Percentiles rank a stretch among this genome's conserved stretches.
phyloP scores from a whole-genome alignment of 2,113 vertebrate species.

The Ariopsis seemanni region DNA sequence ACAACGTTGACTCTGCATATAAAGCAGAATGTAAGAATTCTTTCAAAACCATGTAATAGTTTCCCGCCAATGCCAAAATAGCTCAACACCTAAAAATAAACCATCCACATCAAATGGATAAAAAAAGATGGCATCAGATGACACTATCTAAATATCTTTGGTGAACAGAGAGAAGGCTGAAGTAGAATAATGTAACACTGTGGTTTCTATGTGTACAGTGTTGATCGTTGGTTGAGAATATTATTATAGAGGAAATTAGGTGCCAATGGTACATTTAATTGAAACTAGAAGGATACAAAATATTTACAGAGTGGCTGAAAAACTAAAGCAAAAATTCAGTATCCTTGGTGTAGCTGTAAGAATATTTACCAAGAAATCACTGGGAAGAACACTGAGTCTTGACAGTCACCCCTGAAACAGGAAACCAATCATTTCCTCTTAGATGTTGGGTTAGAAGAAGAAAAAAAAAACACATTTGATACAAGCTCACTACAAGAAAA shows the following conservation, averaged over 20 bases:
- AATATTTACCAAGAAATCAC: neutral
- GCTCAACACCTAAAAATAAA: neutral
- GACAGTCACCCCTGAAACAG: slow-evolving; percentile 15
- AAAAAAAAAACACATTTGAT: neutral
- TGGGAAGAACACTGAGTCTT: neutral
- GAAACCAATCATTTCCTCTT: slow-evolving; percentile 18
- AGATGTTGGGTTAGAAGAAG: neutral
- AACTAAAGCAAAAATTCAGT: neutral
- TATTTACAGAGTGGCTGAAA: neutral
- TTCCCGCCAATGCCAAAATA: neutral
- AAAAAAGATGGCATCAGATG: neutral
- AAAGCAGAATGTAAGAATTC: neutral
- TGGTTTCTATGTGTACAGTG: neutral
- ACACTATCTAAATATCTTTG: neutral
- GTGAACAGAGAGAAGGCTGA: neutral
- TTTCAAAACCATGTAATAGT: neutral
- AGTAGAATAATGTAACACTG: neutral
- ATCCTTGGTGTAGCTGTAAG: neutral
- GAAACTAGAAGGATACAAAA: neutral
- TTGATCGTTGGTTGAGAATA: neutral
- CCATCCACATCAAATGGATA: neutral
- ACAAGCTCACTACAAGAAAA: neutral
- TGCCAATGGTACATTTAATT: neutral
- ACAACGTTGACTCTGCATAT: neutral
- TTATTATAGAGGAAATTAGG: neutral